Base-by-base conservation (phyloP, 2,797 vertebrate species). In the Hipposideros larvatus region DNA sequence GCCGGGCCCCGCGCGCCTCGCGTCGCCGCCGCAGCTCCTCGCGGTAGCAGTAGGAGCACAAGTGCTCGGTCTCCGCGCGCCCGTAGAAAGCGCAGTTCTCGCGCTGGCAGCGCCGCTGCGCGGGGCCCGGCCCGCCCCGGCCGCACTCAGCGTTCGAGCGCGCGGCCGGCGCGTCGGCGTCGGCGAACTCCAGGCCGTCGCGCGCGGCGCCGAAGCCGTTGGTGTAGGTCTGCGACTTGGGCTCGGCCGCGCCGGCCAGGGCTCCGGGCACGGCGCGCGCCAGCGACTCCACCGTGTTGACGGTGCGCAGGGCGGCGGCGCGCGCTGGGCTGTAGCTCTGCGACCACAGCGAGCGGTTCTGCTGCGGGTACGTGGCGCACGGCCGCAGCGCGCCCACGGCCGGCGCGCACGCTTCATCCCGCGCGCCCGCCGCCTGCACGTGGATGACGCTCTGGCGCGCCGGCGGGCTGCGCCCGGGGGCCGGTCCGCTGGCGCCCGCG, bases 41-140 rank as follows among this genome's bases (percentile, higher is more conserved):
- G 95, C 99, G 99, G 99, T 99, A 99, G 99, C 99, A 99, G 99
- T 99, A 99, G 84, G 99, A 99, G 98, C 99, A 99, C 98, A 99
- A 99, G 99, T 99, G 99, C 96, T 99, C 99, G 59, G 99, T 99
- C 99, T 99, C 99, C 0, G 99, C 99, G 95, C 99, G 99, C 41
- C 99, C 99, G 48, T 99, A 99, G 98, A 99, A 99, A 97, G 99
- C 99, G 97, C 99, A 99, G 98, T 99, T 99, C 97, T 99, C 99
- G 97, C 99, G 99, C 98, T 99, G 99, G 98, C 99, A 99, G 98
- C 99, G 99, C 98, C 99, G 99, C 98, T 99, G 99, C 78, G 99
- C 98, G 5, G 99, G 99, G 98, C 99, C 99, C 96, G 99, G 99
- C 94, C 99, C 98, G 97, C 98, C 98, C 97, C 99, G 99, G 98